A percentile compares a stretch with the other conserved stretches of the same genome.
Conservation (phyloP, 1,140 invertebrate species). For the Drusus annulatus region DNA sequence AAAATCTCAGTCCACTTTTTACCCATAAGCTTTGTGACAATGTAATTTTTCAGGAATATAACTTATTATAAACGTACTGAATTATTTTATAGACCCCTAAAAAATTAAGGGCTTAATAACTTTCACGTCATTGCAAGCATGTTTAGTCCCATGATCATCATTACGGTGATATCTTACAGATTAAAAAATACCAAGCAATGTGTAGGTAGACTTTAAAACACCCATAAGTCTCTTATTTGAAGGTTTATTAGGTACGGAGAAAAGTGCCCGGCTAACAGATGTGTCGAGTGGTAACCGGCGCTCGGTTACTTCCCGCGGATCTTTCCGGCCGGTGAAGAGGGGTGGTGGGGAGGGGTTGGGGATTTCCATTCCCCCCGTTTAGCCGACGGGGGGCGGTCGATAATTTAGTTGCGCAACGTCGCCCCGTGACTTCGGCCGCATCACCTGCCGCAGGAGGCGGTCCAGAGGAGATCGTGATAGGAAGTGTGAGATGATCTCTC, state of each 20-base stretch:
- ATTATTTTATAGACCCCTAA: too few species aligned
- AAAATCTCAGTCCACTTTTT: too few species aligned
- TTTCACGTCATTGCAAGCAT: too few species aligned
- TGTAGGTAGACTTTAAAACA: too few species aligned
- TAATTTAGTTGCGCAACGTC: slow-evolving; percentile 36
- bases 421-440: slow-evolving; percentile 23
- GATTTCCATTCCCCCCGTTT: background rate
- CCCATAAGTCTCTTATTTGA: background rate
- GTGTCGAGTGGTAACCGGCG: slow-evolving; percentile 1
- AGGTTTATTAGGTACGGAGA: background rate
- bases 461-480: background rate
- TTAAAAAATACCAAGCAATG: too few species aligned
- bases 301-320: background rate
- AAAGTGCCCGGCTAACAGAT: background rate
- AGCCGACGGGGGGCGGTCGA: slow-evolving; percentile 4
- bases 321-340: background rate
- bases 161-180: too few species aligned
- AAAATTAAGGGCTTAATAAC: too few species aligned
- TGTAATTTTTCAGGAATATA: too few species aligned
- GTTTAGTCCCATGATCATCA: too few species aligned
- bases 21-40: too few species aligned
- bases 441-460: slow-evolving; percentile 20
- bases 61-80: too few species aligned
- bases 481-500: too few species aligned
- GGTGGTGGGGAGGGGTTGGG: background rate